Evolutionary conservation across 92 coral and sea anemone species (phyloP), one percentile per base, ranked within the genome.

Genomic region (Zoanthus solanderi): DNA sequence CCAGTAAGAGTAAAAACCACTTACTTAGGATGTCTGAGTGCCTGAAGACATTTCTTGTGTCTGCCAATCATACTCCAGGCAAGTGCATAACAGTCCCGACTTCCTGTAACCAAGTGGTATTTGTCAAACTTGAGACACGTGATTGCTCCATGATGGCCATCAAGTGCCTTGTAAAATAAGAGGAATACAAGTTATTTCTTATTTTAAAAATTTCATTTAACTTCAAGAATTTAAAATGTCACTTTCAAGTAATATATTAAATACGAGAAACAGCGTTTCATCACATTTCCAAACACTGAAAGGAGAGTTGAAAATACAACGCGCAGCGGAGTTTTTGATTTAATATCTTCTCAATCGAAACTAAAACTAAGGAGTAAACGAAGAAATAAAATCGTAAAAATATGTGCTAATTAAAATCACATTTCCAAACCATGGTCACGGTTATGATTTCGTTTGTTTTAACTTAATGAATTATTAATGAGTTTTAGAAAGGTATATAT

Each of bases 91-190:
- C 98, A 92, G 87, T 97, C 99, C 77, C 89, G 71, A 74, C 99
- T 97, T 30, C 96, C 94, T 6, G 98, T 95, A 75, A 97, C 82
- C 31, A 97, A 90, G 93, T 97, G 99, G 74, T 92, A 89, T 15
- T 85, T 91, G 65, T 95, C 96, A 72, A 95, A 95, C 90, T 91
- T 94, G 6, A 97, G 91, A 46, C 99, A 93, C 11, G 97, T 97
- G 90, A 97, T 95, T n/a, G 98, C 96, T 45, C 96, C 89, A 44
- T 97, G 99, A 83, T 97, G 99, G 47, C 99, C 99, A 76, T 94
- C 98, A 31, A 97, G 92, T 78, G 96, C 86, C 98, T 96, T 89
- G 72, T 68, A 53, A 71, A 61, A 88, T 18, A 29, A 56, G 90
- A 29, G 47, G 14, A 72, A 46, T 53, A 11, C 14, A 30, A 29